Evolutionary conservation across 2,888 invertebrate species (phyloP), one percentile per base, ranked within the genome.

Genomic region (Acrobasis consociella): DNA sequence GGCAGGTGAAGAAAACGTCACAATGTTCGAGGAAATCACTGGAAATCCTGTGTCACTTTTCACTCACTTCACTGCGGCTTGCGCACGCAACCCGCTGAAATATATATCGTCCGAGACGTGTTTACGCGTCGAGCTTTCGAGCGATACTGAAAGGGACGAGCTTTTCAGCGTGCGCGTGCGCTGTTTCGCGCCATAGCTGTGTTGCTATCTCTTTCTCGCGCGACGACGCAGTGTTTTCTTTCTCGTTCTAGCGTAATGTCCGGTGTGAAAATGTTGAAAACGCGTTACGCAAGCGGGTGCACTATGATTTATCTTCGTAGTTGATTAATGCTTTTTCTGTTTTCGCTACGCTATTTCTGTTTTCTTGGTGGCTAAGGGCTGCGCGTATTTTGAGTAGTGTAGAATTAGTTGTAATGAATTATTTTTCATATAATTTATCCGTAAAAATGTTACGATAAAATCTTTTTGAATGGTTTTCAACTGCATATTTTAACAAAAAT

Each of bases 131-230:
- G 81, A 86, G 83, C 85, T 83, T 85, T 77, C 74, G 74, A 80
- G 79, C 75, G 81, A 80, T 75, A 91, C 91, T 89, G 88, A 91
- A 89, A 79, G 75, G 67, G 73, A 72, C 72, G 75, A 89, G 88
- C 88, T 91, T 91, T 91, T 90, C 90, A 90, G 90, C 66, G 66
- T 86, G 91, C 89, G 90, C 81, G 74, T 72, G 85, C 88, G 65
- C 73, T 72, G 64, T 71, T 68, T 70, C 58, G 63, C 58, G 69
- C 50, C 37, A 65, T 51, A 46, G 71, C 69, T 66, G 62, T 39
- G 2, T n/a, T n/a, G 17, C 77, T 66, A 58, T 86, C 88, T 78
- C 82, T 72, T 62, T 89, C 83, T 69, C 49, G 37, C 66, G 8
- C 64, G 61, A 17, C 60, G 62, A 59, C 53, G 42, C 60, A 52